Percentiles rank a stretch among this genome's conserved stretches.
phyloP scores from a whole-genome alignment of 2,113 vertebrate genomes.

The Sarotherodon lohbergeri region DNA sequence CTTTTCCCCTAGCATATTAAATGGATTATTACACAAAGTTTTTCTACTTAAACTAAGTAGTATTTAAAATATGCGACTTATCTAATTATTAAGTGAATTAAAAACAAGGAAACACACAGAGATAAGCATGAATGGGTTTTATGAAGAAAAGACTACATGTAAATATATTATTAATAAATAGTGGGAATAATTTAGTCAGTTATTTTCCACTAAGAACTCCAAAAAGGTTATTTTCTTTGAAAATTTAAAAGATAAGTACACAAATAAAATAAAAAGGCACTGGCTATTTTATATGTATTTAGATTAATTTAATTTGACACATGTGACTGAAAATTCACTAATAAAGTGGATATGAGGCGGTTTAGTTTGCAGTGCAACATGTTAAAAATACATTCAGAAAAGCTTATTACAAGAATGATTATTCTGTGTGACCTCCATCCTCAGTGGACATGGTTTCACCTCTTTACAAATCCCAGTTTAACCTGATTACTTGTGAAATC shows the following conservation, averaged over 20 bases:
- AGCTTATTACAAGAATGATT: background rate
- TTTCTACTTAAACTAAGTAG: background rate
- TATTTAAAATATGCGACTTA: rapidly evolving
- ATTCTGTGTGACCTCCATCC: background rate
- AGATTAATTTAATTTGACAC: background rate
- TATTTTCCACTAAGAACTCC: background rate
- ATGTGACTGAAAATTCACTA: background rate
- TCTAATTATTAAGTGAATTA: background rate
- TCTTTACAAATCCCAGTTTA: background rate
- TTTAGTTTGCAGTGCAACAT: background rate
- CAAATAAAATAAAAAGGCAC: background rate
- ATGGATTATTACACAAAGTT: background rate
- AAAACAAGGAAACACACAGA: background rate
- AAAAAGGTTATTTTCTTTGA: background rate
- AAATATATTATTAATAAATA: background rate
- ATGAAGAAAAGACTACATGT: rapidly evolving
- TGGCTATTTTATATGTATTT: background rate
- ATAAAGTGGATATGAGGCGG: background rate
- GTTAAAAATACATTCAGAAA: background rate
- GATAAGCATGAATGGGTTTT: background rate
- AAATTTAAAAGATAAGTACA: background rate
- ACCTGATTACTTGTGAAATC: background rate
- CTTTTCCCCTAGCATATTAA: rapidly evolving
- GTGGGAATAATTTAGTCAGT: background rate
- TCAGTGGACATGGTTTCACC: background rate